Percentiles rank a stretch among this genome's conserved stretches.
Evolutionary conservation across 2,888 invertebrate species (phyloP).

Genomic region (Pycnomerus fuliginosus): DNA sequence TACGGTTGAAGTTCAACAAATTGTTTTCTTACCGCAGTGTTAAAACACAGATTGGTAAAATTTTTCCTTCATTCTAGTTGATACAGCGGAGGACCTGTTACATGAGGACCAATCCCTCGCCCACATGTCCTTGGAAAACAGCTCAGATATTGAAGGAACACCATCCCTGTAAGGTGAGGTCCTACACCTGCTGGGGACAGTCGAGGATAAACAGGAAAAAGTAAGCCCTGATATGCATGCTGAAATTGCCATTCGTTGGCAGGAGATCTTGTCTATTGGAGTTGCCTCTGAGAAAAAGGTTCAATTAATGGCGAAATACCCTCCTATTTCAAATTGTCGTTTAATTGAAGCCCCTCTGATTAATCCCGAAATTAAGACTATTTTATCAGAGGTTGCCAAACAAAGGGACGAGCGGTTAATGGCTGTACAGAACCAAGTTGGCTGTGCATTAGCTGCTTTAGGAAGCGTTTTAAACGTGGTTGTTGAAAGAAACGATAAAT

Average conservation of each 20-base stretch:
- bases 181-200: no score
- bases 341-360: constrained; percentile 2
- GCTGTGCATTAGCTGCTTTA: constrained; percentile 2
- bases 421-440: constrained; percentile 4
- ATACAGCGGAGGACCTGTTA: no score
- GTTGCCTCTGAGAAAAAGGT: constrained; percentile 3
- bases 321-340: constrained; percentile 2
- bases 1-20: no score
- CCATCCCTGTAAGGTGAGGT: no score
- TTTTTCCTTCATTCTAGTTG: no score
- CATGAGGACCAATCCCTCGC: no score
- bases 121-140: no score
- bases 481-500: constrained; percentile 5
- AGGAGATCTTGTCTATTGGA: constrained; percentile 5
- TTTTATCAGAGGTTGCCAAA: neutral
- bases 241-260: constrained; percentile 4
- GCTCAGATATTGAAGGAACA: no score
- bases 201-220: no score
- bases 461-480: constrained; percentile 1
- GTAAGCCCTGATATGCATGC: neutral
- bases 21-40: no score
- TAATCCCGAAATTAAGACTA: constrained; percentile 5
- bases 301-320: constrained; percentile 5
- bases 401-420: neutral
- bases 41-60: no score